Conservation (phyloP, 2,797 vertebrate genomes). For the Dryobates pubescens region DNA sequence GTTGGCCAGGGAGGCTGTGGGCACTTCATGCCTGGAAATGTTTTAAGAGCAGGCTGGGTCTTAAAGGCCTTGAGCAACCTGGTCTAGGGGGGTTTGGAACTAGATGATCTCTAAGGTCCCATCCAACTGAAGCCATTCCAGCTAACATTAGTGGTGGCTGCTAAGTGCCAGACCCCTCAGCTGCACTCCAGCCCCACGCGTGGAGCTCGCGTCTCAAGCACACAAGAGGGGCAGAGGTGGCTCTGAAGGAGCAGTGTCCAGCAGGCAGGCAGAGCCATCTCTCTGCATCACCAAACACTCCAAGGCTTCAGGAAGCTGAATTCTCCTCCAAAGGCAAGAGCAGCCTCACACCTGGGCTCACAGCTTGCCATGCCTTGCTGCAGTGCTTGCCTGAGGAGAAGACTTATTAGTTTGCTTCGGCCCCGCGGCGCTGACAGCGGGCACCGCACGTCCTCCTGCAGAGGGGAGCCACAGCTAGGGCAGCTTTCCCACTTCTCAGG, state of each 20-base stretch:
- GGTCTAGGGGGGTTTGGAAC: too few species aligned
- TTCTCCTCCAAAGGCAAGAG: accelerated
- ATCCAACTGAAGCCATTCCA: too few species aligned
- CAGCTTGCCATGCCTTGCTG: not conserved
- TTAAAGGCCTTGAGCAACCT: too few species aligned
- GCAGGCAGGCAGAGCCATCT: not conserved
- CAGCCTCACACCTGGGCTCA: not conserved
- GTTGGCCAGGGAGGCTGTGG: too few species aligned
- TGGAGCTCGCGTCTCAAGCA: accelerated
- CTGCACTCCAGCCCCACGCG: accelerated
- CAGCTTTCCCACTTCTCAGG: not conserved
- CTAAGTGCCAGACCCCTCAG: not conserved
- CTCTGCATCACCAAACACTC: not conserved
- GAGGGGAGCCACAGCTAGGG: not conserved
- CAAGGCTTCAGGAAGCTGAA: not conserved
- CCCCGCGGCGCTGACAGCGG: not conserved
- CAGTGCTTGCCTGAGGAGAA: not conserved
- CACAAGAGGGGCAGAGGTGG: not conserved
- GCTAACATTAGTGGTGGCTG: too few species aligned
- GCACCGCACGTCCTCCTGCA: accelerated
- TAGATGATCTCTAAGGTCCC: too few species aligned
- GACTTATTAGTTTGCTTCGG: accelerated
- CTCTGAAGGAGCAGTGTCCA: not conserved
- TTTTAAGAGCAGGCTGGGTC: too few species aligned
- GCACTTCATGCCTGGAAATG: too few species aligned